phyloP scores from a whole-genome alignment of 2,888 invertebrate species.

The Diarsia dahlii region DNA sequence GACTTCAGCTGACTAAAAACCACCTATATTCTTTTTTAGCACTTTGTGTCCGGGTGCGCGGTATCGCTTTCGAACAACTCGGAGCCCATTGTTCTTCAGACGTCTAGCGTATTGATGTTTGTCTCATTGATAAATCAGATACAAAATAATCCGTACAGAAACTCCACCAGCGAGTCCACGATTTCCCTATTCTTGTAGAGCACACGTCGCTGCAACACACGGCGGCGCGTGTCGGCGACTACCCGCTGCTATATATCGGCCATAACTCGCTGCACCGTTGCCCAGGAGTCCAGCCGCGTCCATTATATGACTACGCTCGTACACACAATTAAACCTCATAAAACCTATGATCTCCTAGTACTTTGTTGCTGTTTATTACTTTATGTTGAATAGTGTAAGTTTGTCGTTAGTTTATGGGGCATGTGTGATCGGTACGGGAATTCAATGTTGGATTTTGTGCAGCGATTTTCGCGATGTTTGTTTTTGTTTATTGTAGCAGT shows the following conservation, averaged over 20 bases:
- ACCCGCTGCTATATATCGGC: slow-evolving; percentile 74
- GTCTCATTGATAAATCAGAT: not conserved
- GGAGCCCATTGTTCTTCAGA: too few species aligned
- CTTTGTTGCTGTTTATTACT: slow-evolving; percentile 68
- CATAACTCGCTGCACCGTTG: slow-evolving; percentile 76
- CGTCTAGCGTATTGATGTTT: too few species aligned
- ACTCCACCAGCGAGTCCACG: slow-evolving; percentile 11
- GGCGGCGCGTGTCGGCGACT: slow-evolving; percentile 74
- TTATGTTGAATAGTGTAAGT: slow-evolving; percentile 48
- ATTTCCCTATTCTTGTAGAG: slow-evolving; percentile 59
- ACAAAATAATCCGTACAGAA: not conserved
- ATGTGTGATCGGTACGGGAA: slow-evolving; percentile 48
- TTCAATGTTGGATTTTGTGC: slow-evolving; percentile 33
- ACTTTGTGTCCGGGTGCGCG: too few species aligned
- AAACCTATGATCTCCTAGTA: slow-evolving; percentile 77
- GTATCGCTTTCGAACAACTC: too few species aligned
- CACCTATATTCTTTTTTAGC: too few species aligned
- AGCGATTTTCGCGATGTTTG: not conserved
- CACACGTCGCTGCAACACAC: slow-evolving; percentile 72
- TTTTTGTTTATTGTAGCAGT: not conserved
- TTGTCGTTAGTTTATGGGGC: slow-evolving; percentile 47
- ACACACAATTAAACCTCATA: slow-evolving; percentile 81
- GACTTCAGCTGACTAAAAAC: too few species aligned
- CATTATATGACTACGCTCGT: slow-evolving; percentile 75
- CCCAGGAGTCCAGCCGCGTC: slow-evolving; percentile 78